phyloP scores from a whole-genome alignment of 2,797 vertebrate species.

The Falco concolor region DNA sequence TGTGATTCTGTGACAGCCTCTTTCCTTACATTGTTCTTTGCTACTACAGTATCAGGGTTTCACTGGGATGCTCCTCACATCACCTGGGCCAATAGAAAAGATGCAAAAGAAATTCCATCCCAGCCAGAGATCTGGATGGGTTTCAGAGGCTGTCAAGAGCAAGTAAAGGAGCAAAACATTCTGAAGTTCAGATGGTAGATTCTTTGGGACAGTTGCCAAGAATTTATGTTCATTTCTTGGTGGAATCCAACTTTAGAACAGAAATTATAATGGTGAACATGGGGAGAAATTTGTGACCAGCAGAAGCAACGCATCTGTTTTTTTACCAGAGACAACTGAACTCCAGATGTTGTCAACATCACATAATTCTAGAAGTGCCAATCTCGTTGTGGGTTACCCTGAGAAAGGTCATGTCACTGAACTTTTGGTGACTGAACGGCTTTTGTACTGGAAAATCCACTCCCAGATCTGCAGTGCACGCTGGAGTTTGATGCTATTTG shows the following conservation, averaged over 20 bases:
- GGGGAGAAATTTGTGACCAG: slow-evolving; percentile 1
- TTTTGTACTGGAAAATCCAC: slow-evolving; percentile 38
- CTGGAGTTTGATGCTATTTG: not conserved
- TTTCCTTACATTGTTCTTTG: not conserved
- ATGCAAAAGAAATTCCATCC: not conserved
- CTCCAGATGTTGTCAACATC: slow-evolving; percentile 43
- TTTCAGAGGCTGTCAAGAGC: slow-evolving; percentile 2
- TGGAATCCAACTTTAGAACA: slow-evolving; percentile 21
- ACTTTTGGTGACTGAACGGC: slow-evolving; percentile 38
- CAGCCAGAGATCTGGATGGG: not conserved
- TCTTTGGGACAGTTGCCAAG: slow-evolving; percentile 26
- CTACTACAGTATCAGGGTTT: not conserved
- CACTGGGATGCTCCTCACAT: not conserved
- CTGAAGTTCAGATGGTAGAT: not conserved
- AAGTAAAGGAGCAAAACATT: slow-evolving; percentile 7
- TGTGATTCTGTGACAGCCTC: not conserved
- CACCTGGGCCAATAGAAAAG: not conserved
- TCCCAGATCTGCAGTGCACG: slow-evolving; percentile 10
- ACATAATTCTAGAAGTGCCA: slow-evolving; percentile 33
- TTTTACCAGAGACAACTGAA: not conserved
- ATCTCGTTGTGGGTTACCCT: slow-evolving; percentile 8
- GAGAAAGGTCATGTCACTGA: slow-evolving; percentile 46
- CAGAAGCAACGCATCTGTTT: slow-evolving; percentile 43
- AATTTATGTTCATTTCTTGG: slow-evolving; percentile 28
- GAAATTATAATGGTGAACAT: not conserved